Base-by-base conservation (phyloP, 2,797 vertebrate genomes). In the Sphenopsis melanotis region DNA sequence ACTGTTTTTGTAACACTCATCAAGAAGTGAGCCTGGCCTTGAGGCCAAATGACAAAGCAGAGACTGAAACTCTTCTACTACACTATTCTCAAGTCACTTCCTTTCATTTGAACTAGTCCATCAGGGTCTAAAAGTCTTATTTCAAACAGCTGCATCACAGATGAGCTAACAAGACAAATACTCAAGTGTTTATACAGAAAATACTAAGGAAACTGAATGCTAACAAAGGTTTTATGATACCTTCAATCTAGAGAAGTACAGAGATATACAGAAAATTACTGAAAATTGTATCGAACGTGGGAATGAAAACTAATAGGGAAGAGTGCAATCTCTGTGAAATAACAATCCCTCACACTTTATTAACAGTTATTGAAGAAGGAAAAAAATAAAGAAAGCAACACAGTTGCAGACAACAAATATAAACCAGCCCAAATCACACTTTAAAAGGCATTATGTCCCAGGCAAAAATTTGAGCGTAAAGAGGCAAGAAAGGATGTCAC, bases 141-240 rank as follows among this genome's bases (percentile, higher is more conserved):
- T 82, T 91, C 59, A 86, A 86, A 90, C 89, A 88, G 66, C 66
- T 96, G 74, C 64, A 88, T 61, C 56, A 69, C 12, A 9, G 30
- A 92, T 72, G 63, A 88, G 46, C 79, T 91, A 94, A 85, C 44
- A 87, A 89, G 63, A 89, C 41, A 90, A 88, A 88, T 90, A 93
- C 66, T 56, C 24, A 7, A 86, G 34, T 49, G n/a, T 87, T 95
- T 94, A 90, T 37, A 56, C 18, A 87, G n/a, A 91, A 86, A 74
- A 47, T 75, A 80, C 83, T 72, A 90, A 65, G 55, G 42, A 88
- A 92, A 76, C 52, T 44, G 69, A 60, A 91, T 15, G 37, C 68
- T 57, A 60, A 55, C 47, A 66, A 16, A 82, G 52, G 21, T 53
- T 91, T 88, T 37, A 64, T 57, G 11, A 21, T 64, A 86, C 69